Evolutionary conservation across 1,140 invertebrate species (phyloP).

Genomic region (Medauroidea extradentata): DNA sequence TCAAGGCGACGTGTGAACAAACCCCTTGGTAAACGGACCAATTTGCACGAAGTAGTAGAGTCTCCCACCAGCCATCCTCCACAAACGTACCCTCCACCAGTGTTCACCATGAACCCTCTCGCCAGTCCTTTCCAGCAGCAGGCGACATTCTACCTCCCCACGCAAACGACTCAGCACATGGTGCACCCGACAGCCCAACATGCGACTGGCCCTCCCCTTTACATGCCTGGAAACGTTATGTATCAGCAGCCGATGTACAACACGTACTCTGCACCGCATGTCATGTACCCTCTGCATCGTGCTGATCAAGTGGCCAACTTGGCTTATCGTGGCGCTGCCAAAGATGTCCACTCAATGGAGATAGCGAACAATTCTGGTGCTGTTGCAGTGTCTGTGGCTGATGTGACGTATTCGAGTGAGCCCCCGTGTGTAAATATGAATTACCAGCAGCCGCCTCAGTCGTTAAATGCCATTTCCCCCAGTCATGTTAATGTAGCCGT

Average conservation of each 20-base stretch:
- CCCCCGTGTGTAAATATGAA: background rate
- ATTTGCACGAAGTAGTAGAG: too few species aligned
- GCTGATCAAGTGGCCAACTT: background rate
- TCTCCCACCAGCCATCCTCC: too few species aligned
- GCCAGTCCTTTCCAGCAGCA: background rate
- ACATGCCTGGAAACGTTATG: constrained; percentile 1
- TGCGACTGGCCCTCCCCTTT: constrained; percentile 19
- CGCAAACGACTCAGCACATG: background rate
- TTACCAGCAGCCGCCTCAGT: background rate
- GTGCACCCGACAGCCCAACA: constrained; percentile 20
- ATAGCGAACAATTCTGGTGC: too few species aligned
- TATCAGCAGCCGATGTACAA: constrained; percentile 7
- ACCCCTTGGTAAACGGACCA: too few species aligned
- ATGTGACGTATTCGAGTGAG: background rate
- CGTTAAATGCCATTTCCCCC: too few species aligned
- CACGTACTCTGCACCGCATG: constrained; percentile 6
- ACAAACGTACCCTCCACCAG: background rate
- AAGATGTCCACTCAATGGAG: too few species aligned
- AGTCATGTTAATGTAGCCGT: too few species aligned
- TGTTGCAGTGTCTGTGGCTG: background rate
- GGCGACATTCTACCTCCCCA: background rate
- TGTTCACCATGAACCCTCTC: constrained; percentile 1
- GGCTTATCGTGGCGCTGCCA: background rate
- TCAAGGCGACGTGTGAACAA: too few species aligned
- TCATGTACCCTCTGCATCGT: background rate